Conservation (phyloP, 1,140 invertebrate genomes). For the Nephotettix cincticeps region DNA sequence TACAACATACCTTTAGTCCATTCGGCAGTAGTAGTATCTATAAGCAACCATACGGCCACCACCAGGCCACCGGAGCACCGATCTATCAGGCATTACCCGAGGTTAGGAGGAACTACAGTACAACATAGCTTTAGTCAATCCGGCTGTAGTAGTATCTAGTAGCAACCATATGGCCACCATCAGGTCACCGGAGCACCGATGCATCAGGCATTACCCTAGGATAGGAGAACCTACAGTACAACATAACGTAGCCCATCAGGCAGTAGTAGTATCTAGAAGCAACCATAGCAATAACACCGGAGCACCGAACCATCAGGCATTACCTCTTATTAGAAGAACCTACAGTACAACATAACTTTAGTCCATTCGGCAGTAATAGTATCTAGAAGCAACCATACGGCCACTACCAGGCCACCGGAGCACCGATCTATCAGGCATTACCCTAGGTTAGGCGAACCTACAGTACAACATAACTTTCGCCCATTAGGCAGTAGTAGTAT, state of each 20-base stretch:
- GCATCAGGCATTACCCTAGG: constrained; percentile 18
- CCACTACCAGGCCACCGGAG: neutral
- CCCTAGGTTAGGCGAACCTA: too few relatives aligned
- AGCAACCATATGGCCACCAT: neutral
- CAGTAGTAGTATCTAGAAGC: constrained; percentile 35
- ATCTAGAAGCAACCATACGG: constrained; percentile 18
- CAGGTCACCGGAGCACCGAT: constrained; percentile 6
- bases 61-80: neutral
- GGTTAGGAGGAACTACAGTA: too few relatives aligned
- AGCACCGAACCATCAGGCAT: constrained; percentile 29
- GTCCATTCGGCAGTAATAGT: constrained; percentile 53
- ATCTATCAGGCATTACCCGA: neutral
- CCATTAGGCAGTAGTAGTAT: constrained; percentile 51
- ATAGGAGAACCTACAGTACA: too few relatives aligned
- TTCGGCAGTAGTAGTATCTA: neutral
- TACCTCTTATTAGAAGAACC: neutral
- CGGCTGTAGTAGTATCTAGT: too few relatives aligned
- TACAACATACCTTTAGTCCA: neutral
- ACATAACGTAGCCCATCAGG: too few relatives aligned
- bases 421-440: constrained; percentile 20
- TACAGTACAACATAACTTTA: neutral
- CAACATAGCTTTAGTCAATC: too few relatives aligned
- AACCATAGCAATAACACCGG: constrained; percentile 12
- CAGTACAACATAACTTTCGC: too few relatives aligned
- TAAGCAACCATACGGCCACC: neutral